A percentile compares a stretch with the other conserved stretches of the same genome.
Evolutionary conservation across 2,113 vertebrate genomes (phyloP).

Genomic region (Ceyx cyanopectus): DNA sequence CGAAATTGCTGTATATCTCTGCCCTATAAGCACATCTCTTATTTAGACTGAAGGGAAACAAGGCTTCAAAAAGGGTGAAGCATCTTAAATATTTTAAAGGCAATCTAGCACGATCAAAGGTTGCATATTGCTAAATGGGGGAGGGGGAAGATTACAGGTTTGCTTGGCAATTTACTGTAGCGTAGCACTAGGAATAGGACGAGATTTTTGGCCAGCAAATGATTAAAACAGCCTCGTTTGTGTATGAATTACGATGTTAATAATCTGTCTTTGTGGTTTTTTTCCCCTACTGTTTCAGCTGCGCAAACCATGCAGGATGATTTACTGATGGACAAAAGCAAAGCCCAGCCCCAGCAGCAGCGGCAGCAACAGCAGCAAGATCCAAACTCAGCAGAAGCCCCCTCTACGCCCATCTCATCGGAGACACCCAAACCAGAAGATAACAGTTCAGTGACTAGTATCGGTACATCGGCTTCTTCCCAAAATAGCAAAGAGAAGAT

Average conservation of each 20-base stretch:
- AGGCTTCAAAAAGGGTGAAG: constrained; percentile 84
- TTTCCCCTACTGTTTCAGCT: constrained; percentile 88
- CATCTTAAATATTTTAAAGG: constrained; percentile 77
- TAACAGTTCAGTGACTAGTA: constrained; percentile 86
- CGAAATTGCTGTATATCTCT: constrained; percentile 94
- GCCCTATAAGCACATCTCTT: constrained; percentile 82
- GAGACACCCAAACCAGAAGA: constrained; percentile 90
- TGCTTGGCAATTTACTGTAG: constrained; percentile 82
- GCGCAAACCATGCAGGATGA: constrained; percentile 99
- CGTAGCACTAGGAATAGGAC: constrained; percentile 68
- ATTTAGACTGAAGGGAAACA: constrained; percentile 79
- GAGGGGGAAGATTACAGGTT: constrained; percentile 86
- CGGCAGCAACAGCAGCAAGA: constrained; percentile 87
- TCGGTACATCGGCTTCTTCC: constrained; percentile 82
- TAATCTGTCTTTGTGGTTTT: constrained; percentile 86
- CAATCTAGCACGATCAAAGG: constrained; percentile 59
- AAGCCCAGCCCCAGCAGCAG: constrained; percentile 89
- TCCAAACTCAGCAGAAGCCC: constrained; percentile 87
- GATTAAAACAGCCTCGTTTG: constrained; percentile 76
- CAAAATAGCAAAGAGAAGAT: constrained; percentile 89
- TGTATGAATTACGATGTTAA: constrained; percentile 77
- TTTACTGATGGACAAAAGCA: constrained; percentile 99
- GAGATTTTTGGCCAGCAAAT: constrained; percentile 80
- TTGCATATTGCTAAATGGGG: constrained; percentile 78
- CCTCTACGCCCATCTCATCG: constrained; percentile 89